Evolutionary conservation across 2,797 vertebrate species (phyloP), one percentile per base, ranked within the genome.

Genomic region (Cyclopterus lumpus): DNA sequence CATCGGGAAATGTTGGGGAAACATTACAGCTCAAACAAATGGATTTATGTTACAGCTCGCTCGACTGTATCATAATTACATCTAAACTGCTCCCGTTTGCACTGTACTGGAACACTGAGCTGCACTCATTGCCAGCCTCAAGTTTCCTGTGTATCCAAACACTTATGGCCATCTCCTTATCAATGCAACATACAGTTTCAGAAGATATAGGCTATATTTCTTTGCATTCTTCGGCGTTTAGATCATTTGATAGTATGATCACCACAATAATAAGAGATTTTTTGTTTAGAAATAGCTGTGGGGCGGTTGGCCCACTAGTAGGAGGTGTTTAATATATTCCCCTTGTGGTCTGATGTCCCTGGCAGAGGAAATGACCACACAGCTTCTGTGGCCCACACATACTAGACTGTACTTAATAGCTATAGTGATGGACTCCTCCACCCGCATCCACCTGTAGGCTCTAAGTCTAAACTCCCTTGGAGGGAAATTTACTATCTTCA

Each of bases 401-500:
- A 54, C 46, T 32, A 63, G 32, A 64, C 67, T 63, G 51, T 40
- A 34, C 58, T 73, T 59, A 81, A 83, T 80, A 74, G 62, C 63
- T 71, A n/a, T n/a, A 51, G 24, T 38, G 10, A 68, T 81, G 24
- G 73, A 76, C 57, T 66, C 30, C 61, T 77, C 73, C 77, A 73
- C 70, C 62, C 28, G 71, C 53, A 81, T 79, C 63, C 53, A 55
- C 24, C 26, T 82, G 77, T 76, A 32, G 57, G 77, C 60, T 84
- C 44, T 51, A 36, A 75, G 70, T 75, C 60, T 36, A 38, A 84
- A 68, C 38, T 84, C 81, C 71, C 78, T 3, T 8, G 51, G 58
- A 67, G 65, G 46, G 18, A 73, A 72, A 86, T 88, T 58, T 86
- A 84, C 77, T 68, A 86, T 84, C 77, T 81, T 82, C 75, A 65